Evolutionary conservation across 2,888 invertebrate species (phyloP).

Genomic region (Amblyjoppa fuscipennis): DNA sequence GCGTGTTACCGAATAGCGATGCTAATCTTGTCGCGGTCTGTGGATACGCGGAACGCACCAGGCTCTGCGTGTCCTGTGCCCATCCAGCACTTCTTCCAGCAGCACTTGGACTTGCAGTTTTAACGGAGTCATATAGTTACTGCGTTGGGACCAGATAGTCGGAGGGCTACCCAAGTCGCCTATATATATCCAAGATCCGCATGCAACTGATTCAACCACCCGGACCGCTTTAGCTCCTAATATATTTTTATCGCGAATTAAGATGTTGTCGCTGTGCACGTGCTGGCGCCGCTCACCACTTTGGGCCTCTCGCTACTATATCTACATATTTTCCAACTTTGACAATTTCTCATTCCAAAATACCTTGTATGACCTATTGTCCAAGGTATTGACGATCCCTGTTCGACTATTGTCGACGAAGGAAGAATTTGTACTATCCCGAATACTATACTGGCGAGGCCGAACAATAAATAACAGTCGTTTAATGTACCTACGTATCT

Average conservation of each 20-base stretch:
- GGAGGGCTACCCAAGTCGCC: conserved; percentile 40
- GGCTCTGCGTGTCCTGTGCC: conserved; percentile 74
- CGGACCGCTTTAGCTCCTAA: conserved; percentile 74
- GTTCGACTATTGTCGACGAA: background rate
- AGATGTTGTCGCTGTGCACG: conserved; percentile 75
- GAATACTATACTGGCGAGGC: conserved; percentile 25
- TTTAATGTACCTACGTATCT: conserved; percentile 9
- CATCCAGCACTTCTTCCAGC: conserved; percentile 69
- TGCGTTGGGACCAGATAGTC: conserved; percentile 56
- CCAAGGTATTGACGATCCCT: too few relatives aligned
- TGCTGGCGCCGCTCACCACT: conserved; percentile 61
- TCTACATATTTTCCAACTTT: conserved; percentile 36
- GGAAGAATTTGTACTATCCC: background rate
- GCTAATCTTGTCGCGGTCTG: conserved; percentile 81
- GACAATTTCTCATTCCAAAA: conserved; percentile 49
- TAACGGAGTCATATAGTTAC: conserved; percentile 72
- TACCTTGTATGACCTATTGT: background rate
- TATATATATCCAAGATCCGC: conserved; percentile 49
- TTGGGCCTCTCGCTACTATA: conserved; percentile 53
- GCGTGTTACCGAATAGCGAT: conserved; percentile 81
- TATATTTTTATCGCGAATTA: conserved; percentile 80
- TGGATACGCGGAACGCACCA: conserved; percentile 77
- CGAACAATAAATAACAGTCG: conserved; percentile 52
- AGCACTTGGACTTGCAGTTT: conserved; percentile 64
- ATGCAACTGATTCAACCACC: conserved; percentile 68